phyloP scores from a whole-genome alignment of 2,113 vertebrate species.

The Myodes glareolus region DNA sequence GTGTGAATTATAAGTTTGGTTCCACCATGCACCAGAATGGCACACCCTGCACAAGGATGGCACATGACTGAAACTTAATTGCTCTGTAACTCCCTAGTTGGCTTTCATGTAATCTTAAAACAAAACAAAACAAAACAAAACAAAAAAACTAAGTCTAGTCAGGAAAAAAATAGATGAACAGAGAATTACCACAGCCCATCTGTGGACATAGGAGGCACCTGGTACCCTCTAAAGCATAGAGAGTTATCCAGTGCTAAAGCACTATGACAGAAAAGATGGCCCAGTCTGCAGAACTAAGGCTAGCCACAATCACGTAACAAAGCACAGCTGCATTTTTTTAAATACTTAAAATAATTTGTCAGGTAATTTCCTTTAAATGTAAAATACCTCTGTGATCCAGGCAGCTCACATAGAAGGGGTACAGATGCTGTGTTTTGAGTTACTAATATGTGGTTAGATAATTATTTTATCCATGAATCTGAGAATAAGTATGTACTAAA shows the following conservation, averaged over 20 bases:
- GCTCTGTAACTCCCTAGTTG: background rate
- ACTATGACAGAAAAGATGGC: background rate
- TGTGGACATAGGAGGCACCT: background rate
- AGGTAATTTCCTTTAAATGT: slow-evolving; percentile 18
- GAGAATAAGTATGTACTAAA: background rate
- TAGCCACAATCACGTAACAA: background rate
- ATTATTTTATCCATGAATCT: slow-evolving; percentile 12
- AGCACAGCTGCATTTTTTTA: background rate
- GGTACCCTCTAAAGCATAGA: background rate
- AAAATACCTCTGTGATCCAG: background rate
- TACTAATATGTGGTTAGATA: slow-evolving; percentile 22
- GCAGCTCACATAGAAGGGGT: background rate
- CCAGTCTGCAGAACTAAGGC: background rate
- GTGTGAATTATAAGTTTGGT: background rate
- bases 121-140: background rate
- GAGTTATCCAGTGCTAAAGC: background rate
- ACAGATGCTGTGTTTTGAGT: slow-evolving; percentile 42
- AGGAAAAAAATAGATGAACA: slow-evolving; percentile 9
- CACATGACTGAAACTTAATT: background rate
- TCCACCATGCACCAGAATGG: background rate
- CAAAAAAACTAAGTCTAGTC: background rate
- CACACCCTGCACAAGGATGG: background rate
- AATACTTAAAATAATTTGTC: background rate
- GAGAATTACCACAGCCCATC: background rate
- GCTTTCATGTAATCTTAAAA: background rate